Percentiles rank a stretch among this genome's conserved stretches.
phyloP scores from a whole-genome alignment of 2,113 vertebrate genomes.

The Lagopus muta region DNA sequence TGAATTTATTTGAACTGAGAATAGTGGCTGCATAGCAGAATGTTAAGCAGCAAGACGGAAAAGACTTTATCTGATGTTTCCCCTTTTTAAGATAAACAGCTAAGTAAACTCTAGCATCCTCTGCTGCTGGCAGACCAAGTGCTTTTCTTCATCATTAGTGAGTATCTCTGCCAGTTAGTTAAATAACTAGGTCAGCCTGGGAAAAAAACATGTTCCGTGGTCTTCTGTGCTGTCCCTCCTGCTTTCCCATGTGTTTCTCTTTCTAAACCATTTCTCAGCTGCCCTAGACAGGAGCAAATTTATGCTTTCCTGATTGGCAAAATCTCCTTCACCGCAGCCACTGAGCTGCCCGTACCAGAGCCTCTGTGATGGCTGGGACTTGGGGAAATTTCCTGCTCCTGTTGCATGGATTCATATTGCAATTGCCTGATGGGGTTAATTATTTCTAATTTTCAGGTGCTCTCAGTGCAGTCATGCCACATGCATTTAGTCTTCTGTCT shows the following conservation, averaged over 20 bases:
- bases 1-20: constrained; percentile 13
- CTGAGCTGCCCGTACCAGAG: background rate
- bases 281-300: background rate
- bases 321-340: background rate
- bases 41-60: background rate
- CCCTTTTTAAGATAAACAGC: constrained; percentile 13
- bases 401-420: background rate
- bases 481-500: background rate
- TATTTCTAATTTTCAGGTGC: background rate
- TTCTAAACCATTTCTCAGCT: constrained; percentile 41
- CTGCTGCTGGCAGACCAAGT: constrained; percentile 30
- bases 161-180: constrained; percentile 50
- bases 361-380: background rate
- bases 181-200: constrained; percentile 60
- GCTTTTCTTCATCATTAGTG: constrained; percentile 42
- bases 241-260: constrained; percentile 51
- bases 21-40: background rate
- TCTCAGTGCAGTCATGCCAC: background rate
- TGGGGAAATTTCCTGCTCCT: background rate
- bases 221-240: constrained; percentile 55
- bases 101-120: background rate
- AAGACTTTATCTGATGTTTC: background rate
- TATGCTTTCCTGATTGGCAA: background rate
- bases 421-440: background rate
- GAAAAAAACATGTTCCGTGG: constrained; percentile 22